Evolutionary conservation across 2,113 vertebrate genomes (phyloP), one percentile per base, ranked within the genome.

Genomic region (Ictidomys tridecemlineatus): DNA sequence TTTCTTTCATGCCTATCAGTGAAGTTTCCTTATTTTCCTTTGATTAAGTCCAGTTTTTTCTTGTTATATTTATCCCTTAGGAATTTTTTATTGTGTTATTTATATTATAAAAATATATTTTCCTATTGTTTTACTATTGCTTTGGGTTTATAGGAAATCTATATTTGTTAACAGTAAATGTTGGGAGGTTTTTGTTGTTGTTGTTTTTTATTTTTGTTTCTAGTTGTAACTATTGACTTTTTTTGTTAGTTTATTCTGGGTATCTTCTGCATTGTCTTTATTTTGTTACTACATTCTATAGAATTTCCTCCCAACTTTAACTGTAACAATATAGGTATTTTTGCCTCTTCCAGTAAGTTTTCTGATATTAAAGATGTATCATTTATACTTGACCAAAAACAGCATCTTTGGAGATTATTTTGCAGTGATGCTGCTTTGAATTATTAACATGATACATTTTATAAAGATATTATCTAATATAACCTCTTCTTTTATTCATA

Each of bases 371-470:
- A 84, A 26, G 7, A 67, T 85, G 2, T 42, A 72, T 65, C 51
- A 63, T 45, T 92, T 96, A 56, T 58, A 84, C 26, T 89, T 94
- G n/a, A 73, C n/a, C n/a, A 88, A 72, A 24, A 77, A 14, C 69
- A 24, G 61, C 42, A 83, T 91, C 37, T 91, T 1, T 65, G 83
- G 63, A 93, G 37, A 93, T 97, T 87, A 91, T 84, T 91, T 73
- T 90, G n/a, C 45, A 56, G 14, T 84, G 16, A 26, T 79, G 22
- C 14, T 48, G 74, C 53, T 93, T 30, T 95, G 42, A 88, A 12
- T 72, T 95, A 12, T 9, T 83, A 42, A 93, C 82, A 1, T 70
- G 34, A 28, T n/a, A 4, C 65, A 53, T 56, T 93, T 77, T 56
- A 77, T 93, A 74, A 94, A 78, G 53, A 28, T 63, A 77, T 28